Percentiles rank a stretch among this genome's conserved stretches.
These are phyloP conservation scores for Volucella zonaria DNA, from an alignment of 2,888 invertebrate genomes.

Conservation along the genomic window DNA sequence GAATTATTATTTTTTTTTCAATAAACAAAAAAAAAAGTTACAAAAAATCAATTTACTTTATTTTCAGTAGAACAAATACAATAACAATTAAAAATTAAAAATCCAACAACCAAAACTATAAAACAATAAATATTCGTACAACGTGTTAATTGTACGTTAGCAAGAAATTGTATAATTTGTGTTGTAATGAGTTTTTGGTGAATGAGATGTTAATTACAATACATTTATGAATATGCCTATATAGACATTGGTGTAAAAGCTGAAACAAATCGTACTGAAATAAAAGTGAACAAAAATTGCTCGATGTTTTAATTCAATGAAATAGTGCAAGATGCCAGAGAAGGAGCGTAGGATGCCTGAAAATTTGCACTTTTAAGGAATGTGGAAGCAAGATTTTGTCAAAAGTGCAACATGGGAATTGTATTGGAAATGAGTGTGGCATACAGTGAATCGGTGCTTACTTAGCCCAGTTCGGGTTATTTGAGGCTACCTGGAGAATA, in stretches of 20 bases:
- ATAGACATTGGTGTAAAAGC: slow-evolving; percentile 62
- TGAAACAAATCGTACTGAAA: slow-evolving; percentile 64
- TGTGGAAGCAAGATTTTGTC: too few relatives aligned
- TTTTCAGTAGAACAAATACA: slow-evolving; percentile 30
- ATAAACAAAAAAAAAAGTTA: slow-evolving; percentile 38
- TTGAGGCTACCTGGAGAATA: too few relatives aligned
- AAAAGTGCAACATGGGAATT: too few relatives aligned
- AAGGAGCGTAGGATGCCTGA: too few relatives aligned
- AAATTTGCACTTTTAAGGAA: too few relatives aligned
- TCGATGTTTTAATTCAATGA: slow-evolving; percentile 4
- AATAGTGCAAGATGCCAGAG: too few relatives aligned
- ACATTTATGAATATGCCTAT: neutral
- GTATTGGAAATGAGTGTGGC: too few relatives aligned
- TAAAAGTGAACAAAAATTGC: slow-evolving; percentile 53
- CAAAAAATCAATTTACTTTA: slow-evolving; percentile 17
- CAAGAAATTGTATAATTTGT: slow-evolving; percentile 44
- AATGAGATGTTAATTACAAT: slow-evolving; percentile 35
- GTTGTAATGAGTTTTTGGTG: slow-evolving; percentile 53
- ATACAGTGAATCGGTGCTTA: too few relatives aligned
- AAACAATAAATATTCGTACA: slow-evolving; percentile 4
- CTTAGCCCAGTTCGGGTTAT: too few relatives aligned
- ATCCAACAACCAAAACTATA: slow-evolving; percentile 12
- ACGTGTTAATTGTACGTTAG: slow-evolving; percentile 18
- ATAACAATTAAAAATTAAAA: slow-evolving; percentile 4
- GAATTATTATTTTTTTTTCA: slow-evolving; percentile 52